Base-by-base conservation (phyloP, 1,140 invertebrate genomes). In the Vanessa tameamea region DNA sequence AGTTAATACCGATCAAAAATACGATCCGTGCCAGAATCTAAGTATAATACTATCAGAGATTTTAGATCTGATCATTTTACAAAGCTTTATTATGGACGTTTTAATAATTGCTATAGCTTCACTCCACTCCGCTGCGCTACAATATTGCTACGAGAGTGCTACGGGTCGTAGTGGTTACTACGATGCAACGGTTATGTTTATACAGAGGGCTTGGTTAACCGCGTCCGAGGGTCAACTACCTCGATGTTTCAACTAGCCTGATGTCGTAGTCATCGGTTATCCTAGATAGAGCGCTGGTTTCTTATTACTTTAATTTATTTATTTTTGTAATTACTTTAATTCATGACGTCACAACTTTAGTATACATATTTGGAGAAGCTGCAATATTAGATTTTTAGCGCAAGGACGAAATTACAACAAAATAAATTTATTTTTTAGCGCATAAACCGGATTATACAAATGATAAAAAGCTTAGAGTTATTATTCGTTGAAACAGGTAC, bases 81-180 rank as follows among this genome's bases (percentile, higher is more conserved):
- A 31, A 31, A 31, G 26, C 26, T 3, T 31, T 43, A 43, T 43
- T 43, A 43, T 5, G 37, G 0, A 8, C 13, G 3, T 37, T 37
- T 61, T n/a, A 16, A 37, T 37, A 61, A 31, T 61, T 37, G 11
- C 31, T 9, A 23, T 7, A 26, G 20, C 55, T 26, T 12, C 23
- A 11, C 23, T 61, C 5, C 9, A 37, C 69, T 71, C 64, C 47
- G 69, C 37, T 16, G 50, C 16, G 47, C 59, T 71, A 71, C 59
- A 31, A 51, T 63, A 48, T 71, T 31, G 47, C 64, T 66, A 66
- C 64, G 47, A 23, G n/a, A 51, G 47, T 51, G 16, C 55, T 50
- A 59, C 59, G 59, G 31, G 23, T 71, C 68, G 68, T 59, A 69
- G 68, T 23, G 43, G 47, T 55, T 63, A 20, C 69, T 26, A 71